Evolutionary conservation across 2,113 vertebrate genomes (phyloP).

Genomic region (Halcyon senegalensis): DNA sequence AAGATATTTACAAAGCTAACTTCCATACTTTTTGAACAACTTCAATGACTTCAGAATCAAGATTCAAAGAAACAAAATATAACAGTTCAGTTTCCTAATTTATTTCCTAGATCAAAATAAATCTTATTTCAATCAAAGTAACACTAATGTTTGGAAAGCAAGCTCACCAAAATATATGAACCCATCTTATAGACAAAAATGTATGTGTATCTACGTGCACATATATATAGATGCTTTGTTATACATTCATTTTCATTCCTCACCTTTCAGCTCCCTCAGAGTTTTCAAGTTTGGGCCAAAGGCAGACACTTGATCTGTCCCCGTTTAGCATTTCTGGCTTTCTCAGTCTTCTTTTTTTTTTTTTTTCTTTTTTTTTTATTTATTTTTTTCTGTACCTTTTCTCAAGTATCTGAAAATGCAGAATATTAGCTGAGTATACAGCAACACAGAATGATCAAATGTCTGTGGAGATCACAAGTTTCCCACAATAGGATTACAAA

Average conservation of each 20-base stretch:
- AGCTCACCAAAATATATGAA: background rate
- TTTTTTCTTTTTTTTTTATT: background rate
- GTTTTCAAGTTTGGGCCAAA: background rate
- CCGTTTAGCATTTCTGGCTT: background rate
- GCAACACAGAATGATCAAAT: background rate
- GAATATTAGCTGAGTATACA: background rate
- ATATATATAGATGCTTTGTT: background rate
- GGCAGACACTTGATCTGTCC: background rate
- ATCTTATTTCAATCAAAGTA: background rate
- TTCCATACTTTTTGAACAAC: background rate
- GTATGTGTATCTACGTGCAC: background rate
- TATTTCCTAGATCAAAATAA: background rate
- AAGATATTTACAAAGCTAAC: background rate
- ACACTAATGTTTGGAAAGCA: background rate
- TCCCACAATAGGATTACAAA: background rate
- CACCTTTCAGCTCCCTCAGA: background rate
- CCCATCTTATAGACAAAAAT: background rate
- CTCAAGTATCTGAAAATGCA: constrained; percentile 2
- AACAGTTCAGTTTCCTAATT: background rate
- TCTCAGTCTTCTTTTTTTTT: background rate
- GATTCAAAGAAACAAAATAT: background rate
- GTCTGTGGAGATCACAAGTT: background rate
- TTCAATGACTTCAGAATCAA: background rate
- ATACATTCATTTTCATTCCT: background rate
- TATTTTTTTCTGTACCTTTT: background rate